Conservation (phyloP, 2,797 vertebrate species). For the Peromyscus nudipes region DNA sequence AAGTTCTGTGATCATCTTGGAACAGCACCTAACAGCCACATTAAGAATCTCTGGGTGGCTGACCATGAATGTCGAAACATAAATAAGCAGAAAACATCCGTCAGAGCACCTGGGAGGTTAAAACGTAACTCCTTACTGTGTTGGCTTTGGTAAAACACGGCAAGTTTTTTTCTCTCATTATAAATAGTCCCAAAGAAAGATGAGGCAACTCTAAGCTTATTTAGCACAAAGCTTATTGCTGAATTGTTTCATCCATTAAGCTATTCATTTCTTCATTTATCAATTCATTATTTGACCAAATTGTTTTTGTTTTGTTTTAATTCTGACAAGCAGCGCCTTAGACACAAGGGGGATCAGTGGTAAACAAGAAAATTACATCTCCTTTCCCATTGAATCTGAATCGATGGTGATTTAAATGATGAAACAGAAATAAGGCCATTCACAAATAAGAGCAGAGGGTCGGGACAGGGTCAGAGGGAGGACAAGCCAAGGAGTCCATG, state of each 20-base stretch:
- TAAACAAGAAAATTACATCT: not conserved
- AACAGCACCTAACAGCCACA: not conserved
- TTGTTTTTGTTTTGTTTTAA: constrained; percentile 36
- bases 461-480: not conserved
- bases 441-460: not conserved
- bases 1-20: constrained; percentile 49
- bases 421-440: not conserved
- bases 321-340: not conserved
- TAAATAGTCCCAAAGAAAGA: not conserved
- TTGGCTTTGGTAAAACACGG: constrained; percentile 42
- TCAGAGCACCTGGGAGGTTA: not conserved
- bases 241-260: not conserved
- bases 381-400: constrained; percentile 1
- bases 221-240: not conserved
- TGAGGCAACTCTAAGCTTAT: not conserved
- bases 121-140: constrained; percentile 32
- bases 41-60: constrained; percentile 43
- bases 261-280: not conserved
- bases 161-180: not conserved
- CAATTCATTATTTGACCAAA: not conserved
- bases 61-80: constrained; percentile 63
- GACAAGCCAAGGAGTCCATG: not conserved
- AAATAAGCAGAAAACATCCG: constrained; percentile 14
- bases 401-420: constrained; percentile 7
- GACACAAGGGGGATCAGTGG: not conserved